Percentiles rank a stretch among this genome's conserved stretches.
Conservation (phyloP, 1,140 invertebrate species). For the Helicoverpa armigera region DNA sequence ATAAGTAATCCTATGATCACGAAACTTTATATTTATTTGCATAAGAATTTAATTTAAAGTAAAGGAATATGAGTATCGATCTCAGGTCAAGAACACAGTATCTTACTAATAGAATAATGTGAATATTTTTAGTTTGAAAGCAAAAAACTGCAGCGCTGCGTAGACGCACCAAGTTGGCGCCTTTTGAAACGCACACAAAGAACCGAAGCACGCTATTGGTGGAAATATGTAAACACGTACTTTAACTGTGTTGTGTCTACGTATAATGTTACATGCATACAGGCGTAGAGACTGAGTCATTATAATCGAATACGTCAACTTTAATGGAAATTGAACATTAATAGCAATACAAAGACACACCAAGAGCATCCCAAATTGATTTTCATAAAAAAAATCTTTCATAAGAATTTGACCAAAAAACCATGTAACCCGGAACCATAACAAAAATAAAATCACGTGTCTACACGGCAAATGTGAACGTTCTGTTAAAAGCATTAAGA, state of each 20-base stretch:
- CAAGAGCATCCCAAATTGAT: too few relatives aligned
- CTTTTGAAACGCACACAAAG: constrained; percentile 20
- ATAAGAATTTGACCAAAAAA: too few relatives aligned
- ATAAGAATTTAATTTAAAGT: background rate
- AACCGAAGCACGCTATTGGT: constrained; percentile 3
- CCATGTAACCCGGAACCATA: background rate
- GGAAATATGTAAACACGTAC: constrained; percentile 28
- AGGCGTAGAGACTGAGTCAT: background rate
- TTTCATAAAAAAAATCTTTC: too few relatives aligned
- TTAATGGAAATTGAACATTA: background rate
- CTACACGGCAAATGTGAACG: constrained; percentile 7
- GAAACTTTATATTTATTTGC: background rate
- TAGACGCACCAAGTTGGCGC: constrained; percentile 19
- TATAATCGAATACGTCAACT: background rate
- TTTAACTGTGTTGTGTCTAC: background rate
- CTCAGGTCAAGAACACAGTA: constrained; percentile 11
- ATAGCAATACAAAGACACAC: background rate
- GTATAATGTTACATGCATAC: constrained; percentile 7
- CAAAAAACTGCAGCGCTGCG: constrained; percentile 19
- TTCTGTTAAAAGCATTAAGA: constrained; percentile 28
- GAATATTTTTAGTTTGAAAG: constrained; percentile 3
- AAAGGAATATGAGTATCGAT: background rate
- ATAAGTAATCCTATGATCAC: constrained; percentile 15
- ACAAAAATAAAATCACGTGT: constrained; percentile 18
- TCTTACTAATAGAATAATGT: background rate